Evolutionary conservation across 2,888 invertebrate species (phyloP), one percentile per base, ranked within the genome.

Genomic region (Nymphalis polychloros): DNA sequence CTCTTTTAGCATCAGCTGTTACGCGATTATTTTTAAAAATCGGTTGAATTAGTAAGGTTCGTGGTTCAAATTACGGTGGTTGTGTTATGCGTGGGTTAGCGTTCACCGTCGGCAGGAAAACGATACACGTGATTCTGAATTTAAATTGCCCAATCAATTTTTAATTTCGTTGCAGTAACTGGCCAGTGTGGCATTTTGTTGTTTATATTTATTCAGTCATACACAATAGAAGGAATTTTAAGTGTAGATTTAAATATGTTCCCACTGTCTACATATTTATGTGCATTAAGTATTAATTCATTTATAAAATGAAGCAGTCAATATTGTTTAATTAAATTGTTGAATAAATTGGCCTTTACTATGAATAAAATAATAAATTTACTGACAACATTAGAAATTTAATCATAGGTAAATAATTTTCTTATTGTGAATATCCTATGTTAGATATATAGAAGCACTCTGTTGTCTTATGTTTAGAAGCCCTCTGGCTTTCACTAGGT

Each of bases 71-170:
- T 71, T 79, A 79, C 17, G 73, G 53, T 81, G 83, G 84, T 77
- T 76, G 65, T 64, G 71, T 67, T 70, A 73, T 75, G 75, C 77
- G 75, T 75, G 74, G 77, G 77, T 84, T 82, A 81, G 78, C 79
- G 76, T 78, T 76, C 79, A 75, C 76, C 79, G 75, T 69, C 73
- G 77, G 79, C 66, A 80, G 81, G 82, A 78, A 83, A 83, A 75
- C 80, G 78, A 74, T 77, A 79, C 78, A 79, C 89, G 88, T 89
- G 89, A 84, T 87, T 80, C 80, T 80, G 88, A 88, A 89, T 89
- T 88, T 87, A 89, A 89, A 89, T 86, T 84, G 80, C 78, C 87
- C 81, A 82, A 89, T 89, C 87, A 88, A 85, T 86, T 89, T 89
- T 88, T 88, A 86, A 89, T 88, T 87, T 87, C 76, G 81, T 79